phyloP scores from a whole-genome alignment of 1,140 invertebrate genomes.

The Aphaenogaster rudis region DNA sequence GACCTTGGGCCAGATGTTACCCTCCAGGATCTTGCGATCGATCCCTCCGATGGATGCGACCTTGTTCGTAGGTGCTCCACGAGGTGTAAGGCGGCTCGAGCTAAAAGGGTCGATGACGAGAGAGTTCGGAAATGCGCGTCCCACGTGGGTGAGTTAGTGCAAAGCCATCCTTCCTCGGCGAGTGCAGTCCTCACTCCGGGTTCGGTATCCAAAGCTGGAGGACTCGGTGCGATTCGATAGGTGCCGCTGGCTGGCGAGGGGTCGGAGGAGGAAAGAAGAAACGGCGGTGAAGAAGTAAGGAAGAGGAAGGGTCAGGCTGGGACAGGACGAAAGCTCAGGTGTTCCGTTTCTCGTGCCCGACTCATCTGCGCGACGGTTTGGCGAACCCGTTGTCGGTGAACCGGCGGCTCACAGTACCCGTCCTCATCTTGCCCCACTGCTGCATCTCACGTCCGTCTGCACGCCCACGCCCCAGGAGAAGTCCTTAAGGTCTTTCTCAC shows the following conservation, averaged over 20 bases:
- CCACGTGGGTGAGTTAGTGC: slow-evolving; percentile 82
- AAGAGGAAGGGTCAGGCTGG: slow-evolving; percentile 41
- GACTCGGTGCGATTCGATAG: slow-evolving; percentile 56
- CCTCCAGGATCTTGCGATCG: slow-evolving; percentile 71
- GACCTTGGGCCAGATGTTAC: slow-evolving; percentile 59
- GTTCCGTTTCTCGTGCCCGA: slow-evolving; percentile 77
- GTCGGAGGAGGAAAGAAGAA: slow-evolving; percentile 41
- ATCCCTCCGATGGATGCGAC: slow-evolving; percentile 60
- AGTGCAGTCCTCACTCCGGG: slow-evolving; percentile 62
- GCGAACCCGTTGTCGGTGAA: slow-evolving; percentile 77
- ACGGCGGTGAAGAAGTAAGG: slow-evolving; percentile 40
- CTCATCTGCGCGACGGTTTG: slow-evolving; percentile 72
- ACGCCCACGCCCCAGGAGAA: slow-evolving; percentile 73
- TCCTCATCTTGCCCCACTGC: slow-evolving; percentile 74
- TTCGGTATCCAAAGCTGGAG: slow-evolving; percentile 53
- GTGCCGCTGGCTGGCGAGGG: slow-evolving; percentile 20
- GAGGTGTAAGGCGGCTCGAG: slow-evolving; percentile 74
- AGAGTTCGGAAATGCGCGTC: slow-evolving; percentile 83
- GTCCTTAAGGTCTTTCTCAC: slow-evolving; percentile 73
- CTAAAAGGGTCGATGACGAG: slow-evolving; percentile 86
- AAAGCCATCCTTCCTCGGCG: slow-evolving; percentile 80
- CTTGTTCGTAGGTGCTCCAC: slow-evolving; percentile 72
- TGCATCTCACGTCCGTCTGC: slow-evolving; percentile 74
- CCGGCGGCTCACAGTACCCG: slow-evolving; percentile 66
- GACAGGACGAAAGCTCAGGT: slow-evolving; percentile 77